Conservation (phyloP, 2,113 vertebrate genomes). For the Natator depressus region DNA sequence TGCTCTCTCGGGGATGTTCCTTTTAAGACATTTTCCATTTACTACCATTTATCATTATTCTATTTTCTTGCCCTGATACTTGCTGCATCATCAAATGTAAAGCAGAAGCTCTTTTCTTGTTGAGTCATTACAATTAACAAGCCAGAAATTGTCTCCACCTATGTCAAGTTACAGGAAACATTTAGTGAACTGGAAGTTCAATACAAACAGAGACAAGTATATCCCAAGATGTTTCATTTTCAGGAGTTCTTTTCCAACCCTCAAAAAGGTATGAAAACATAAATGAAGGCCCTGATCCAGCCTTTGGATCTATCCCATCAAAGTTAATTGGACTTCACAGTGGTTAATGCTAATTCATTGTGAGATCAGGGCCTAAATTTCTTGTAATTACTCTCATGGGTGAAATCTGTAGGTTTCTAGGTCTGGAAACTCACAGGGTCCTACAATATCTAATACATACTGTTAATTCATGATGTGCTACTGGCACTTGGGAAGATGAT, state of each 20-base stretch:
- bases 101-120: background rate
- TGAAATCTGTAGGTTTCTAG: background rate
- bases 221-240: background rate
- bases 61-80: background rate
- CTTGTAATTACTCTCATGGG: background rate
- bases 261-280: background rate
- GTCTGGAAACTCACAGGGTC: background rate
- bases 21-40: conserved; percentile 7
- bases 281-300: background rate
- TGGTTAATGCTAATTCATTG: background rate
- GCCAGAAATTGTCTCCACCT: background rate
- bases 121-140: background rate
- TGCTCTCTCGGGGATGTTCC: background rate
- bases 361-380: background rate
- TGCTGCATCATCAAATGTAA: background rate
- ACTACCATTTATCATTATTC: background rate
- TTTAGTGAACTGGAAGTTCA: background rate
- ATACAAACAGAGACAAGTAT: background rate
- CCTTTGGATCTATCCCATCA: background rate
- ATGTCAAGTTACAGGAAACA: background rate
- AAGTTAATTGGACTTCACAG: background rate
- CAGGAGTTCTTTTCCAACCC: background rate
- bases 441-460: background rate
- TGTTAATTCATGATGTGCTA: background rate
- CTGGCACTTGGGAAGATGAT: background rate